These are phyloP conservation scores for Griposia aprilina DNA, from an alignment of 2,888 invertebrate species.

Conservation along the genomic window DNA sequence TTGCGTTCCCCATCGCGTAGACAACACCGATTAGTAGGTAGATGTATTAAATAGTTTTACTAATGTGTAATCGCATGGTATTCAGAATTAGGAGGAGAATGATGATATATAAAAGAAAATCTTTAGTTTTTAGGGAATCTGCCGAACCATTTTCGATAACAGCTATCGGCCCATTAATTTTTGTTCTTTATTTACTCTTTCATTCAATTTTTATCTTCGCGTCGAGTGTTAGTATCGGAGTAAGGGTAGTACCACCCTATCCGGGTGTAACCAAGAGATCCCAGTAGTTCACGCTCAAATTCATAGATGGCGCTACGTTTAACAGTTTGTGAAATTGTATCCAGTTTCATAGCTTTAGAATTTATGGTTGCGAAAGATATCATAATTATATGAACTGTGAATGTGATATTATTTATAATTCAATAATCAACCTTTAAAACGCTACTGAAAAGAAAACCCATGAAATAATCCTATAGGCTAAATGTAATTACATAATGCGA, in stretches of 20 bases:
- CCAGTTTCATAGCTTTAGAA: background rate
- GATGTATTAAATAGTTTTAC: background rate
- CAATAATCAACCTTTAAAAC: background rate
- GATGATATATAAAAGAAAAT: no score
- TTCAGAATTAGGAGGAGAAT: no score
- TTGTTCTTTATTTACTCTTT: no score
- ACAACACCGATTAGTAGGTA: no score
- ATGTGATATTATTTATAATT: background rate
- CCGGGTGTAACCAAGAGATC: background rate
- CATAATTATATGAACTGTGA: background rate
- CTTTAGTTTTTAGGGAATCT: no score
- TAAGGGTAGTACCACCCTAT: conserved; percentile 12
- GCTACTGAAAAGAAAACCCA: background rate
- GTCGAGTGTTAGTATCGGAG: background rate
- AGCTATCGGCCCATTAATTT: no score
- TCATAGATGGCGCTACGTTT: conserved; percentile 46
- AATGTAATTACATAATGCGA: conserved; percentile 11
- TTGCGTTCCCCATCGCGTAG: background rate
- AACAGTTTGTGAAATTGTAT: background rate
- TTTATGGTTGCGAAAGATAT: background rate
- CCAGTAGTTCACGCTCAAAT: conserved; percentile 19
- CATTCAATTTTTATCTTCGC: background rate
- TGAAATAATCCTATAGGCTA: background rate
- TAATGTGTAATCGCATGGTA: no score
- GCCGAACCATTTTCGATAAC: no score